Evolutionary conservation across 2,888 invertebrate genomes (phyloP), one percentile per base, ranked within the genome.

Genomic region (Didymodactylos carnosus): DNA sequence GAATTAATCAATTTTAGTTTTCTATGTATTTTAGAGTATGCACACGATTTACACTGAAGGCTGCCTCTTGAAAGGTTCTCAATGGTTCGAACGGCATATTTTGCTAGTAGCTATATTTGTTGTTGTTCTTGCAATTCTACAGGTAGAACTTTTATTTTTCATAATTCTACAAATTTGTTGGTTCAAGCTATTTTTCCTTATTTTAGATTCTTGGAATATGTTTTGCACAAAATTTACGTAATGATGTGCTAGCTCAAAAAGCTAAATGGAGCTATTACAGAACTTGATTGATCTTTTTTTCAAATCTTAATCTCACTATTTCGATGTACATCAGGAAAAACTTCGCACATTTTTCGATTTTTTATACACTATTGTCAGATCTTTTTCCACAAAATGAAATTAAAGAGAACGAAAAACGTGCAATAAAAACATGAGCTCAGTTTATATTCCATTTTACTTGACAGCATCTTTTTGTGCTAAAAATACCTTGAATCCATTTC

Each of bases 241-340:
- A 92, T 74, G 95, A 97, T 85, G 94, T 97, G 79, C 92, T 93
- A 84, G 93, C 94, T 70, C 95, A 95, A 85, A 91, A 92, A 81
- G 90, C 94, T 73, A 94, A 94, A 84, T 95, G 94, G 94, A 19
- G n/a, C n/a, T n/a, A n/a, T n/a, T n/a, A n/a, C n/a, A n/a, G n/a
- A n/a, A n/a, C n/a, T n/a, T n/a, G n/a, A n/a, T n/a, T n/a, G n/a
- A n/a, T n/a, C n/a, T n/a, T n/a, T n/a, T n/a, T n/a, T n/a, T n/a
- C n/a, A n/a, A n/a, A n/a, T n/a, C n/a, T n/a, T n/a, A n/a, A n/a
- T n/a, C n/a, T n/a, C n/a, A n/a, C n/a, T n/a, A n/a, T n/a, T n/a
- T n/a, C n/a, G n/a, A n/a, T n/a, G n/a, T n/a, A n/a, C n/a, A n/a
- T n/a, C n/a, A n/a, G n/a, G n/a, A n/a, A n/a, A n/a, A n/a, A n/a